A percentile compares a stretch with the other conserved stretches of the same genome.
Evolutionary conservation across 2,888 invertebrate genomes (phyloP).

Genomic region (Spodoptera picta): DNA sequence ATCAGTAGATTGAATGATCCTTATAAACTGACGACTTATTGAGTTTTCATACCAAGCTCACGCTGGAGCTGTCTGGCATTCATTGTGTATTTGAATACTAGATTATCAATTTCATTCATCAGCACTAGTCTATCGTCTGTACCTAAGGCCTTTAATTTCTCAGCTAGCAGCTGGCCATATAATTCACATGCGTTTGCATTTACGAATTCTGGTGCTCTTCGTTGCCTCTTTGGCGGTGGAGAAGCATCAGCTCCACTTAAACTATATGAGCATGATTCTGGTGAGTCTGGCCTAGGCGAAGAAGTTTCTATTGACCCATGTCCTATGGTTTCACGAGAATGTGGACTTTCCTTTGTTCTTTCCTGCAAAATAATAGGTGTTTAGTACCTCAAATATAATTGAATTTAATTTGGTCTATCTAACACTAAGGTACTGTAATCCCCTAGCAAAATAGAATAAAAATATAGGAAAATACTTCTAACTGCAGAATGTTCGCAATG

Average conservation of each 20-base stretch:
- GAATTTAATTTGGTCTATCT: no score
- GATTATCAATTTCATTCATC: conserved; percentile 47
- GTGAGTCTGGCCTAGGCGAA: conserved; percentile 4
- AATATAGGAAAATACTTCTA: no score
- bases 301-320: not conserved
- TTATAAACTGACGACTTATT: no score
- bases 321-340: no score
- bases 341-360: conserved; percentile 2
- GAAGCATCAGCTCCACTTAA: not conserved
- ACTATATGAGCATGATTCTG: conserved; percentile 10
- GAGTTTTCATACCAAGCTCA: no score
- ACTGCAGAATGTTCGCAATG: no score
- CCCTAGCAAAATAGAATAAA: no score
- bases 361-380: conserved; percentile 12
- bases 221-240: conserved; percentile 1
- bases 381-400: not conserved
- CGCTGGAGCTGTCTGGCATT: conserved; percentile 1
- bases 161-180: conserved; percentile 21
- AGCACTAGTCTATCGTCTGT: conserved; percentile 30
- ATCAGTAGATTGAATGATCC: no score
- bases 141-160: conserved; percentile 33
- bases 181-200: conserved; percentile 19
- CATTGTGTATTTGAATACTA: conserved; percentile 37
- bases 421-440: no score
- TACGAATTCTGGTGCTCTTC: not conserved